Percentiles rank a stretch among this genome's conserved stretches.
Conservation (phyloP, 1,140 invertebrate genomes). For the Penaeus vannamei region DNA sequence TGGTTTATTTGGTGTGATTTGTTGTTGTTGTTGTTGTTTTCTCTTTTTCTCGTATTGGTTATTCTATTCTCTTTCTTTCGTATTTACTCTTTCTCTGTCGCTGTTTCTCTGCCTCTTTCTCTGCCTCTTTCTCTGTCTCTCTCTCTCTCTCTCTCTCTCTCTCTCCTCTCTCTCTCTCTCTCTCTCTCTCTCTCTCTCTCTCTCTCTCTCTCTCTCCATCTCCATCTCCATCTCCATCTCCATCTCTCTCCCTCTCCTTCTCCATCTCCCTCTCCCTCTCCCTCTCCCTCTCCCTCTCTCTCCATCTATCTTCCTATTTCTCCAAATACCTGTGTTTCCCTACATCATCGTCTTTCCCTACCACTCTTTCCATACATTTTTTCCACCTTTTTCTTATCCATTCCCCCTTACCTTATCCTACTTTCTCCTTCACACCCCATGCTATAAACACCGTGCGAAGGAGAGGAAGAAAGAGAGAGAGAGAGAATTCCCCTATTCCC, state of each 20-base stretch:
- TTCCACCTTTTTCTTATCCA: neutral
- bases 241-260: neutral
- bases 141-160: neutral
- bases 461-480: no score
- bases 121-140: neutral
- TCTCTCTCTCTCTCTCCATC: conserved; percentile 1
- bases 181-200: neutral
- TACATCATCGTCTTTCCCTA: neutral
- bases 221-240: neutral
- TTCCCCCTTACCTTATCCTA: no score
- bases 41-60: no score
- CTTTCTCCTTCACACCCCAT: no score
- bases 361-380: neutral
- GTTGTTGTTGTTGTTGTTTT: no score
- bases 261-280: neutral
- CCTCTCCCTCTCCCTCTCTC: neutral
- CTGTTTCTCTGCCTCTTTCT: neutral
- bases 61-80: no score
- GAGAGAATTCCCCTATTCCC: no score
- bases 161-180: neutral
- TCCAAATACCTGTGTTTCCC: neutral
- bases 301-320: neutral
- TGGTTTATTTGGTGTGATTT: no score
- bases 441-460: no score
- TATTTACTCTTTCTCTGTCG: no score